These are phyloP conservation scores for Calephelis virginiensis DNA, from an alignment of 1,140 invertebrate species.

Conservation along the genomic window DNA sequence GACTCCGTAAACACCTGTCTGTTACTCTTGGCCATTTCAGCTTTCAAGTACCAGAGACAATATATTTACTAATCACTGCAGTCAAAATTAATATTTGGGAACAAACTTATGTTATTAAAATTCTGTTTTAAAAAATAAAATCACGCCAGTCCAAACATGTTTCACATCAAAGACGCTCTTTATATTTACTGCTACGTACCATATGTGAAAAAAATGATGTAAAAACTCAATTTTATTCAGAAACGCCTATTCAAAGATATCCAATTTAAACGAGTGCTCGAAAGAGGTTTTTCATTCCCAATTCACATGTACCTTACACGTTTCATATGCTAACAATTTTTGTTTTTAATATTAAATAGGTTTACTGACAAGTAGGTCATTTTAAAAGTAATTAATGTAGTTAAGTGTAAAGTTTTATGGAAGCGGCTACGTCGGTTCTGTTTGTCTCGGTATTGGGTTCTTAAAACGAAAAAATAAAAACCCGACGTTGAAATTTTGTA, in stretches of 20 bases:
- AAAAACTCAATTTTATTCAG: slow-evolving; percentile 15
- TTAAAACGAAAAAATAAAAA: no score
- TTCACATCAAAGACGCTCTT: slow-evolving; percentile 10
- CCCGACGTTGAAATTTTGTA: no score
- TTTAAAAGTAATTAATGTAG: not conserved
- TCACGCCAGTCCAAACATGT: not conserved
- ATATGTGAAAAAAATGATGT: slow-evolving; percentile 3
- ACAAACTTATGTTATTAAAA: no score
- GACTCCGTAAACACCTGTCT: no score
- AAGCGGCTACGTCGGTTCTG: no score
- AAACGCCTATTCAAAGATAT: slow-evolving; percentile 13
- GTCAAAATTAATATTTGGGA: no score
- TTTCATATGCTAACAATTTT: slow-evolving; percentile 7
- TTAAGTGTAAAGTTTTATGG: no score
- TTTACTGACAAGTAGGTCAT: not conserved
- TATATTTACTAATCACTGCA: no score
- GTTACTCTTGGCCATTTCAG: no score
- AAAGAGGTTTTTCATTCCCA: slow-evolving; percentile 15
- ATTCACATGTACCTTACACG: slow-evolving; percentile 10
- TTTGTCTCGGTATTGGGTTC: no score
- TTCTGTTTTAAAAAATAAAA: no score
- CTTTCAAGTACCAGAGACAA: no score
- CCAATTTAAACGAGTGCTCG: slow-evolving; percentile 15
- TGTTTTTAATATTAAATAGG: slow-evolving; percentile 9
- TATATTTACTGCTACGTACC: not conserved